Conservation (phyloP, 2,888 invertebrate species). For the Mongoloraphidia duomilia region DNA sequence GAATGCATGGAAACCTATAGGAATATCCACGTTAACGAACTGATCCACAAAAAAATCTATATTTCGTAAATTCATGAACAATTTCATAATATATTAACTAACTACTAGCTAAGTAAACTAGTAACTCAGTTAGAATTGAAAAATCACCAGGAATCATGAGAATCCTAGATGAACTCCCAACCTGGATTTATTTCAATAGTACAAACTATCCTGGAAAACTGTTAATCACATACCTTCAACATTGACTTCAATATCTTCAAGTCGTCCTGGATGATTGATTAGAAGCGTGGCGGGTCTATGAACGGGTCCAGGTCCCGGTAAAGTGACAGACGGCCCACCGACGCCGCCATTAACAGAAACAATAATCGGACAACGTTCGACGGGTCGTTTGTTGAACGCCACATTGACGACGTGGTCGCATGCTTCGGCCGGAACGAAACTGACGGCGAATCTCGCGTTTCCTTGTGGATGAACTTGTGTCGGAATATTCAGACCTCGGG, state of each 20-base stretch:
- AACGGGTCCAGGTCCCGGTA: conserved; percentile 57
- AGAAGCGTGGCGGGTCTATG: conserved; percentile 56
- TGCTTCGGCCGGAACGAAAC: conserved; percentile 88
- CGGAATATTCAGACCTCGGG: conserved; percentile 83
- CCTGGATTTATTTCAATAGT: no score
- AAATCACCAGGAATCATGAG: no score
- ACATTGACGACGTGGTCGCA: conserved; percentile 93
- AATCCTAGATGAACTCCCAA: no score
- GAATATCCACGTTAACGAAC: no score
- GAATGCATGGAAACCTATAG: no score
- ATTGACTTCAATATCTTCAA: conserved; percentile 90
- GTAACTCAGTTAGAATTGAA: no score
- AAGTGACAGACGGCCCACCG: conserved; percentile 51
- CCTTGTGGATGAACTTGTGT: conserved; percentile 92
- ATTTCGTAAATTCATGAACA: no score
- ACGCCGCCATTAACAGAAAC: conserved; percentile 56
- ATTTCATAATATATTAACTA: no score
- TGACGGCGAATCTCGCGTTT: conserved; percentile 82
- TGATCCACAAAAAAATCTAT: no score
- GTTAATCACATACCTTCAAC: conserved; percentile 72
- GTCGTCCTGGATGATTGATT: conserved; percentile 68
- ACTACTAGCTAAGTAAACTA: no score
- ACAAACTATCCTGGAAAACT: not conserved
- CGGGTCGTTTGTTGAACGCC: conserved; percentile 86
- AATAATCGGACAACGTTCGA: conserved; percentile 81